phyloP scores from a whole-genome alignment of 2,888 invertebrate genomes.

The Ethmia dodecea region DNA sequence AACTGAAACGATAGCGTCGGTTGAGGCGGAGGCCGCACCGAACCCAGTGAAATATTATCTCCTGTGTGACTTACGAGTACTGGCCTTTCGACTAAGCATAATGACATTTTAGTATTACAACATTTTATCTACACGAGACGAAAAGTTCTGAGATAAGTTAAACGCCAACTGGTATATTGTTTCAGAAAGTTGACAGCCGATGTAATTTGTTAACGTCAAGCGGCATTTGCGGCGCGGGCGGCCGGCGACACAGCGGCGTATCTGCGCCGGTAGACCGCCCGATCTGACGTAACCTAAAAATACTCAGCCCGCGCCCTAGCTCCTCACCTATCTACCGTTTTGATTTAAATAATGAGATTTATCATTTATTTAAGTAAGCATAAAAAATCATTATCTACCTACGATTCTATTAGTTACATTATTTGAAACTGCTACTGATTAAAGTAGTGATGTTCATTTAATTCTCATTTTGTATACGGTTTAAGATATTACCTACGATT shows the following conservation, averaged over 20 bases:
- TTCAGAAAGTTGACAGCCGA: constrained; percentile 69
- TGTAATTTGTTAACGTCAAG: constrained; percentile 74
- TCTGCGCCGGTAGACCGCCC: constrained; percentile 31
- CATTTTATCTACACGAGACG: constrained; percentile 71
- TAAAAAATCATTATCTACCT: constrained; percentile 49
- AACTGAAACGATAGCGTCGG: constrained; percentile 53
- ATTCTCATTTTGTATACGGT: constrained; percentile 37
- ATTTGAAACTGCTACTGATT: constrained; percentile 54
- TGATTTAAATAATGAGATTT: constrained; percentile 60
- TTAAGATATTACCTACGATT: constrained; percentile 41
- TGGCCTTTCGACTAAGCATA: constrained; percentile 57
- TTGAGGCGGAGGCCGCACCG: constrained; percentile 35
- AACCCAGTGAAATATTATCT: constrained; percentile 65
- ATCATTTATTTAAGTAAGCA: constrained; percentile 45
- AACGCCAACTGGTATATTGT: constrained; percentile 75
- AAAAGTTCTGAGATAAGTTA: constrained; percentile 72
- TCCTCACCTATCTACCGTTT: constrained; percentile 46
- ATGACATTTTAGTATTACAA: constrained; percentile 77
- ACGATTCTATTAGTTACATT: constrained; percentile 51
- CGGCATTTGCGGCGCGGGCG: constrained; percentile 34
- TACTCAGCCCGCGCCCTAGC: constrained; percentile 37
- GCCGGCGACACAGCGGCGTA: constrained; percentile 35
- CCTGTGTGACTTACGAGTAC: constrained; percentile 54
- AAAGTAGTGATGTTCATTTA: constrained; percentile 50
- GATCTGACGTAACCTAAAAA: constrained; percentile 59